These are phyloP conservation scores for Bufo bufo DNA, from an alignment of 2,113 vertebrate species.

Conservation along the genomic window DNA sequence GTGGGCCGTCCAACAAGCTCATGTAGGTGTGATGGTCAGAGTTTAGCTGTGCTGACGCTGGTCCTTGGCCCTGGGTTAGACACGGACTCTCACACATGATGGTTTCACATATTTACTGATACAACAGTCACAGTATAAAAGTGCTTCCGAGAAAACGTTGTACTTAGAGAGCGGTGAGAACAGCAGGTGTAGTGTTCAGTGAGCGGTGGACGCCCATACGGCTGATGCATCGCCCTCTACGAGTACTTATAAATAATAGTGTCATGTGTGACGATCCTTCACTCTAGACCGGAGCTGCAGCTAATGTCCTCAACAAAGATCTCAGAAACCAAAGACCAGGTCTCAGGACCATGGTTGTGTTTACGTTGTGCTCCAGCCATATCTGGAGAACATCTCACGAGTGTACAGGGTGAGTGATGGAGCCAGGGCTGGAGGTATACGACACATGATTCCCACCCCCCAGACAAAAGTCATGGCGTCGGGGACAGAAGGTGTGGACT, in stretches of 20 bases:
- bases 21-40: too few relatives aligned
- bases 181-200: background rate
- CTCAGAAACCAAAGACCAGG: background rate
- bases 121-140: conserved; percentile 22
- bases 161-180: background rate
- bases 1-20: too few relatives aligned
- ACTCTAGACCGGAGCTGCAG: background rate
- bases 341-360: background rate
- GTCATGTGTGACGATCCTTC: background rate
- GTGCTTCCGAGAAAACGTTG: background rate
- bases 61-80: background rate
- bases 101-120: background rate
- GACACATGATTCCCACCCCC: too few relatives aligned
- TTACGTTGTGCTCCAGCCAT: background rate
- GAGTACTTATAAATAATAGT: conserved; percentile 6
- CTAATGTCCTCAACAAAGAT: background rate
- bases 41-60: too few relatives aligned
- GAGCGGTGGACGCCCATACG: background rate
- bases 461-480: too few relatives aligned
- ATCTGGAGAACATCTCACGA: background rate
- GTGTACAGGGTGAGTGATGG: background rate
- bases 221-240: background rate
- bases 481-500: background rate
- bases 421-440: too few relatives aligned
- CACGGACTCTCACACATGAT: background rate